Base-by-base conservation (phyloP, 2,113 vertebrate genomes). In the Urocynchramus pylzowi region DNA sequence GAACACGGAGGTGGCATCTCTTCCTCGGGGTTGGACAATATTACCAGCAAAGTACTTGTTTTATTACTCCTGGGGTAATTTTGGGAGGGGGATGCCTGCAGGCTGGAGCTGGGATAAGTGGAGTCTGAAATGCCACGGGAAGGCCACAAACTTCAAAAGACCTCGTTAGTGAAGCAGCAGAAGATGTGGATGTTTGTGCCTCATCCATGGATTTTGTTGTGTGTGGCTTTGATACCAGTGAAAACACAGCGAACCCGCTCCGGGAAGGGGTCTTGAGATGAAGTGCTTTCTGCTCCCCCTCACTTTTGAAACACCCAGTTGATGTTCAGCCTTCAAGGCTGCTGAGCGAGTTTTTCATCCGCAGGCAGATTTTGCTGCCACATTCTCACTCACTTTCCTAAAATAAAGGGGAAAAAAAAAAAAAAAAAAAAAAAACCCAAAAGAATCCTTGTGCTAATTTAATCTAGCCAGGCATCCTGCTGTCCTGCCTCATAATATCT, bases 401-500 rank as follows among this genome's bases (percentile, higher is more conserved):
- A 97, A 97, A 97, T 93, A 96, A 97, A 95, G 14, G 39, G 33
- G 4, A 0, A 1, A 31, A 81, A 78, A 64, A 89, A 64, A 90
- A 68, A 74, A 53, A 3, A 80, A 57, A 78, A 89, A 78, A 59
- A 73, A 80, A 57, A 78, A 89, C n/a, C n/a, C n/a, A 80, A 57
- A 78, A 89, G 82, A 59, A 73, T 54, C 90, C 54, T 83, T 74
- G 82, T 63, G 68, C 88, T 97, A 94, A 95, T 88, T 96, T 94
- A 88, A 94, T 94, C 92, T 84, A 90, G 75, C 64, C 90, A 92
- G 79, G 90, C 95, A 95, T 94, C 91, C 91, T 90, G 78, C 92
- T 95, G 93, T 93, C 95, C 90, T 94, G 96, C 82, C 83, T 81
- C 79, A 67, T 74, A 96, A 80, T 75, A 75, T 80, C 73, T 90